Evolutionary conservation across 2,113 vertebrate species (phyloP), one percentile per base, ranked within the genome.

Genomic region (Oenanthe oenanthe): DNA sequence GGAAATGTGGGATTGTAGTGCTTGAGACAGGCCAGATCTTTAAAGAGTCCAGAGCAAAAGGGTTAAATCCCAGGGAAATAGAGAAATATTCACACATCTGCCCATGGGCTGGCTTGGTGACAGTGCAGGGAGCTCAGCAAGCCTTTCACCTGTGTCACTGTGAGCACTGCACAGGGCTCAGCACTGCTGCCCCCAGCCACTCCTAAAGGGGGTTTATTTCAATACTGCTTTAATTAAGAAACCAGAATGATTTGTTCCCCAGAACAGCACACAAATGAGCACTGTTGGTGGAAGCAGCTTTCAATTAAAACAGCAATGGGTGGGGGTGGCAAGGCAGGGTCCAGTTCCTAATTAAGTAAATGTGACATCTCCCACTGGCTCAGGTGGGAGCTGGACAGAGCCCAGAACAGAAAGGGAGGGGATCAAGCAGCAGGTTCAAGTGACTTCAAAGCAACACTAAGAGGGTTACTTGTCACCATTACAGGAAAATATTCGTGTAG

Each of bases 291-390:
- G 62, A 56, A 51, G 80, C 61, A 71, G 65, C 93, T 92, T 88
- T 92, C 88, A 90, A 76, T 95, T 92, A 87, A 62, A 89, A 19
- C 36, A 89, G 80, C 48, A 54, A n/a, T 48, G 50, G 74, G 73
- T 61, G 74, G 45, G 56, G 60, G 53, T 72, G 92, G 80, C 31
- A 77, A 67, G 36, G 70, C 73, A 63, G 1, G 7, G 80, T 32
- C 68, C 70, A 78, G n/a, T 29, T 85, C 70, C 80, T 72, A 68
- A 89, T 65, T 74, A 87, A 80, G 56, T 26, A 58, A 92, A 92
- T 54, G 45, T 78, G 57, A 63, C 84, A 65, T 74, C 88, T 84
- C 79, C 51, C n/a, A 63, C 76, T 60, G 73, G 57, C 80, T 63
- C 9, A 72, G n/a, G 57, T 75, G 86, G 51, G 56, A 88, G 56